Conservation (phyloP, 2,888 invertebrate species). For the Ypsolopha sequella region DNA sequence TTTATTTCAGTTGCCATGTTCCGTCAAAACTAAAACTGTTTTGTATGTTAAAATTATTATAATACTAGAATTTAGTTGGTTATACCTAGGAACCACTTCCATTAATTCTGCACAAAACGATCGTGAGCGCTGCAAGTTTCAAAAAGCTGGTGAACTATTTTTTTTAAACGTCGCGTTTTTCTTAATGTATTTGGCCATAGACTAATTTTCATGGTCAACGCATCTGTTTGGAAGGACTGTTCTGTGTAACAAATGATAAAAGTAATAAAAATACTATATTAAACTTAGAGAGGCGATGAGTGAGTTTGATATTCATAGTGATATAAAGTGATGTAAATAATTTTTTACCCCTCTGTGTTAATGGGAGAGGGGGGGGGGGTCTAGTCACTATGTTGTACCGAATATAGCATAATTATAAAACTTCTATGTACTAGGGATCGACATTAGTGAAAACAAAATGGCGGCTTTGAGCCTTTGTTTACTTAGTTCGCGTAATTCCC, state of each 20-base stretch:
- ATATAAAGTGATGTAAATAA: conserved; percentile 44
- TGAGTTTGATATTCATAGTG: conserved; percentile 50
- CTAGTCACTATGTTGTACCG: conserved; percentile 48
- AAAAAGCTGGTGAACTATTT: neutral
- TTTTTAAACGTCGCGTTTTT: conserved; percentile 2
- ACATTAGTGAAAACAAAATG: neutral
- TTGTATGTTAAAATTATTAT: neutral
- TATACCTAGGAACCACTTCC: conserved; percentile 51
- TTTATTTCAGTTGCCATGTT: neutral
- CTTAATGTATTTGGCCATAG: no score
- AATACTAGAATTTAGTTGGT: conserved; percentile 9
- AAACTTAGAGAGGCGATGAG: conserved; percentile 27
- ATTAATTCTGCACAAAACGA: conserved; percentile 14
- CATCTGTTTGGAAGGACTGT: no score
- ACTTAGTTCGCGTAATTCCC: neutral
- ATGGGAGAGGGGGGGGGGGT: conserved; percentile 28
- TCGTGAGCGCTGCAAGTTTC: neutral
- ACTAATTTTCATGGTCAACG: no score
- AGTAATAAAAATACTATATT: neutral
- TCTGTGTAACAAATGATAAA: neutral
- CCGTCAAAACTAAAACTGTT: neutral
- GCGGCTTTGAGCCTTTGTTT: neutral
- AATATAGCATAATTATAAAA: neutral
- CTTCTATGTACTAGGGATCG: neutral
- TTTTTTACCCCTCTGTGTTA: conserved; percentile 30